Evolutionary conservation across 2,113 vertebrate species (phyloP).

Genomic region (Diglossa brunneiventris): DNA sequence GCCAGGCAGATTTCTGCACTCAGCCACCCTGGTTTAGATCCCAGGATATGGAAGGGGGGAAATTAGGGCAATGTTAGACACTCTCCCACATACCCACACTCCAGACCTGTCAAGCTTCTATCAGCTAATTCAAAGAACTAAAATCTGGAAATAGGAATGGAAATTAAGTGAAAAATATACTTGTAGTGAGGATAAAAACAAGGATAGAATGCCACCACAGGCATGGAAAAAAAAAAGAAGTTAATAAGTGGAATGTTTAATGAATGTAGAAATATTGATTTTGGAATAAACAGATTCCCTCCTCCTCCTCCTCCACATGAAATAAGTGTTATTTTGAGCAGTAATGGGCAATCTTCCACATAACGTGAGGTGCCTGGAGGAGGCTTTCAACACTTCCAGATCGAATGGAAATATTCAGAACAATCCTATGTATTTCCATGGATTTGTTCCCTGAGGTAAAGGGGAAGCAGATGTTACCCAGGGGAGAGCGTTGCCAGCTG

Average conservation of each 20-base stretch:
- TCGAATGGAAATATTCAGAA: constrained; percentile 36
- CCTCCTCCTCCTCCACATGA: constrained; percentile 50
- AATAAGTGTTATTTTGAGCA: constrained; percentile 54
- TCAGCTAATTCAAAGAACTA: background rate
- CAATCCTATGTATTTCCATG: background rate
- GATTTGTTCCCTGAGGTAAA: background rate
- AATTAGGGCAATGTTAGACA: background rate
- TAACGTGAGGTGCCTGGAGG: constrained; percentile 44
- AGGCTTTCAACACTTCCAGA: constrained; percentile 38
- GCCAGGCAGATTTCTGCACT: constrained; percentile 27
- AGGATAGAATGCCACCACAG: constrained; percentile 16
- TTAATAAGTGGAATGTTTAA: constrained; percentile 46
- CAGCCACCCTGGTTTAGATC: background rate
- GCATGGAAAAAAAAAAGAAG: constrained; percentile 1
- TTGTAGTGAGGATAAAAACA: constrained; percentile 25
- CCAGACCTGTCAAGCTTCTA: background rate
- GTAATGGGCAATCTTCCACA: constrained; percentile 26
- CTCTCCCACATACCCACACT: background rate
- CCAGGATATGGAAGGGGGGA: background rate
- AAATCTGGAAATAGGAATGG: constrained; percentile 38
- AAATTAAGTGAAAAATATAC: constrained; percentile 6
- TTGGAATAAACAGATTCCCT: constrained; percentile 62
- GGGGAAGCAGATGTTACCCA: constrained; percentile 23
- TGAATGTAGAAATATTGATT: constrained; percentile 63
- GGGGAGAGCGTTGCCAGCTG: background rate